Conservation (phyloP, 2,113 vertebrate species). For the Sylvilagus bachmani region DNA sequence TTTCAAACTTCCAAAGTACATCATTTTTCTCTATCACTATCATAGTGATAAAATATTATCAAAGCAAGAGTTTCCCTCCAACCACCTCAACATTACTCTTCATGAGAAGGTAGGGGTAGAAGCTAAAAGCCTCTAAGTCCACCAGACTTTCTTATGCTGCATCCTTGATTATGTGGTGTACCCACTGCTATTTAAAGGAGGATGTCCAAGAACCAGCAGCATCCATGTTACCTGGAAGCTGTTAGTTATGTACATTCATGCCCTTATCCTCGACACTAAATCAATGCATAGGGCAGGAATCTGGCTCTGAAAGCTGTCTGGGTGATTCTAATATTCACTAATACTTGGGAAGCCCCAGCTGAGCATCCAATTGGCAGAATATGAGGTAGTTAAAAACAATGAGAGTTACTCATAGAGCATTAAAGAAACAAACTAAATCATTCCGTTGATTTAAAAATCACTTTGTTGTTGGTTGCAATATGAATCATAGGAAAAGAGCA, state of each 20-base stretch:
- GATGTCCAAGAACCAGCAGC: background rate
- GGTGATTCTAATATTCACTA: background rate
- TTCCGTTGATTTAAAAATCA: conserved; percentile 18
- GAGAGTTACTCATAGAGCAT: background rate
- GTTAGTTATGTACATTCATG: background rate
- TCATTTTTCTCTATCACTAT: background rate
- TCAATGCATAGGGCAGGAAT: background rate
- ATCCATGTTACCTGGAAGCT: background rate
- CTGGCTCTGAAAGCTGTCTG: background rate
- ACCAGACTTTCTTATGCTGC: background rate
- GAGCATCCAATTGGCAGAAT: background rate
- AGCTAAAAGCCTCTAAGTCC: background rate
- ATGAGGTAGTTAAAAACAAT: background rate
- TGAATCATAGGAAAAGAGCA: background rate
- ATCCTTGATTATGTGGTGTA: background rate
- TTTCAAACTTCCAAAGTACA: conserved; percentile 5
- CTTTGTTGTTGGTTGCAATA: background rate
- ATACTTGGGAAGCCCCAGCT: background rate
- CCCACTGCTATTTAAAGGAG: background rate
- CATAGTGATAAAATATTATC: background rate
- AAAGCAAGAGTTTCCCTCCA: background rate
- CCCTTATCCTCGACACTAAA: background rate
- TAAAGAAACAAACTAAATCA: background rate
- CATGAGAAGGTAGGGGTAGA: background rate
- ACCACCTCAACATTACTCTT: background rate